These are phyloP conservation scores for Marmota monax DNA, from an alignment of 2,113 vertebrate species.

Conservation along the genomic window DNA sequence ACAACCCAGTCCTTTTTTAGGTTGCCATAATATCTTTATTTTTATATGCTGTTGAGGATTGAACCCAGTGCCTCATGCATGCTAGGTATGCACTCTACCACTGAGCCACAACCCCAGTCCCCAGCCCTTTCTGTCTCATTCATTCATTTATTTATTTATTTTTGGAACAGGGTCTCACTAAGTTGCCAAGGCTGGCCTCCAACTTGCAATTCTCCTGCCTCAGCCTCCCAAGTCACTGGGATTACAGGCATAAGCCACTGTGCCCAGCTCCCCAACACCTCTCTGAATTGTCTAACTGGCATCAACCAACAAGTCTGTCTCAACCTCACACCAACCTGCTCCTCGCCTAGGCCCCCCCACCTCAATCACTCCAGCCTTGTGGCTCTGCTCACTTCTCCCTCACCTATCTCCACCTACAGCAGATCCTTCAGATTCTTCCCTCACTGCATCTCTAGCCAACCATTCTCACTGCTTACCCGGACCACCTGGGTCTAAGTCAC, in stretches of 20 bases:
- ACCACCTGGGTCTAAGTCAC: no score
- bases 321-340: neutral
- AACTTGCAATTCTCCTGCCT: neutral
- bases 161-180: neutral
- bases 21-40: no score
- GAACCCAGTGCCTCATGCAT: no score
- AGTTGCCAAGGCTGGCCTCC: neutral
- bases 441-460: accelerated
- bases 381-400: neutral
- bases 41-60: no score
- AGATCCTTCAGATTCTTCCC: neutral
- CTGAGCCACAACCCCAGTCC: neutral
- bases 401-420: neutral
- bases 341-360: neutral
- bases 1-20: no score
- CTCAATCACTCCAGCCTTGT: neutral
- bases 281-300: neutral
- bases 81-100: neutral
- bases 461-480: no score
- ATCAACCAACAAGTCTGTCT: neutral
- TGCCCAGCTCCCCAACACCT: no score
- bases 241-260: neutral
- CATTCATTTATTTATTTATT: no score
- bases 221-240: neutral
- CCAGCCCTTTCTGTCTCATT: neutral